Percentiles rank a stretch among this genome's conserved stretches.
phyloP scores from a whole-genome alignment of 2,888 invertebrate genomes.

The Mycalesis mineus region DNA sequence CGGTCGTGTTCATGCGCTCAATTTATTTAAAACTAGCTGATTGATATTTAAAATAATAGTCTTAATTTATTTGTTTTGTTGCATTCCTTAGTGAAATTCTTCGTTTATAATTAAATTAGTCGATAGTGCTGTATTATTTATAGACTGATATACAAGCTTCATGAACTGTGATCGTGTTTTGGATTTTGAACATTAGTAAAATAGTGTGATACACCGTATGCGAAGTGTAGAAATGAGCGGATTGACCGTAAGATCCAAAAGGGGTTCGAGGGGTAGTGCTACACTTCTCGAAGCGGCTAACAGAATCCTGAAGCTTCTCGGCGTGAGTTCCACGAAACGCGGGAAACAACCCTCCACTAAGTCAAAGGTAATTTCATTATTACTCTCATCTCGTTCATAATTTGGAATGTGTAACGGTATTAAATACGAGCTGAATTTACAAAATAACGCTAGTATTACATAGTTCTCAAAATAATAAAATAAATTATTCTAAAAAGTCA shows the following conservation, averaged over 20 bases:
- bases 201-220: slow-evolving; percentile 58
- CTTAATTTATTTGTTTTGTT: slow-evolving; percentile 37
- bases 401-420: neutral
- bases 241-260: slow-evolving; percentile 76
- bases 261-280: slow-evolving; percentile 77
- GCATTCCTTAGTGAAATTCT: slow-evolving; percentile 48
- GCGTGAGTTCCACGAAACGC: slow-evolving; percentile 75
- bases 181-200: slow-evolving; percentile 61
- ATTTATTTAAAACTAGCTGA: slow-evolving; percentile 40
- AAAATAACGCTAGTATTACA: too few relatives aligned
- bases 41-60: slow-evolving; percentile 47
- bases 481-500: too few relatives aligned
- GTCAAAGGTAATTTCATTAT: slow-evolving; percentile 60
- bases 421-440: too few relatives aligned
- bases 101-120: slow-evolving; percentile 19
- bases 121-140: slow-evolving; percentile 33
- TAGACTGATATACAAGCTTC: slow-evolving; percentile 42
- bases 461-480: too few relatives aligned
- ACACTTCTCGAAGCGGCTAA: slow-evolving; percentile 76
- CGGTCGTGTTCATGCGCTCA: slow-evolving; percentile 50
- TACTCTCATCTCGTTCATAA: neutral
- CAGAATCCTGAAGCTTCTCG: slow-evolving; percentile 74
- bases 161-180: slow-evolving; percentile 68
- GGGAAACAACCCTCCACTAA: slow-evolving; percentile 77
- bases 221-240: slow-evolving; percentile 75